A percentile compares a stretch with the other conserved stretches of the same genome.
Conservation (phyloP, 2,888 invertebrate genomes). For the Barypeithes pellucidus region DNA sequence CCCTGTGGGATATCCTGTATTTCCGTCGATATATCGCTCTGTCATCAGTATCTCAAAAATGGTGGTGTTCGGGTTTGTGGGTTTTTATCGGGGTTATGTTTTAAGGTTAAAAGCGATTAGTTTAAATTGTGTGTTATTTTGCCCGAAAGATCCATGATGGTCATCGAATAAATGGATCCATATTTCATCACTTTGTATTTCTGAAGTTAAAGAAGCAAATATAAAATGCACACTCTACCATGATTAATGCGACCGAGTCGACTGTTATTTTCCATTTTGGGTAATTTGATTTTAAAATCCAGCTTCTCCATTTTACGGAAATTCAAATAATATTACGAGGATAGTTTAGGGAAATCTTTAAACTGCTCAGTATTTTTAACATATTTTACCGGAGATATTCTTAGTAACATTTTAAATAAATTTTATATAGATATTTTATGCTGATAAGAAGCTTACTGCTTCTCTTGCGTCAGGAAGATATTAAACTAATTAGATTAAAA, state of each 20-base stretch:
- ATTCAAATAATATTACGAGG: slow-evolving; percentile 35
- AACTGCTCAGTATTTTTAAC: neutral
- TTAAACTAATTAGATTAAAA: no score
- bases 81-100: no score
- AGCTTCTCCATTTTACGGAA: slow-evolving; percentile 36
- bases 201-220: slow-evolving; percentile 40
- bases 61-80: no score
- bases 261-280: slow-evolving; percentile 43
- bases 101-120: no score
- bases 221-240: slow-evolving; percentile 51
- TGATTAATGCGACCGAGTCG: slow-evolving; percentile 43
- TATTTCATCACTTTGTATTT: slow-evolving; percentile 41
- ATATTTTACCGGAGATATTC: neutral
- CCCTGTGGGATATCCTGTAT: no score
- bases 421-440: no score
- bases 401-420: neutral
- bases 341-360: neutral
- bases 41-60: no score
- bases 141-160: slow-evolving; percentile 12
- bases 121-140: no score
- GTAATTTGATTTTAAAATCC: slow-evolving; percentile 47
- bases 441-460: no score
- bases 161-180: slow-evolving; percentile 33
- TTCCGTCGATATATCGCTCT: no score
- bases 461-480: no score